phyloP scores from a whole-genome alignment of 2,113 vertebrate species.

The Hippopotamus amphibius region DNA sequence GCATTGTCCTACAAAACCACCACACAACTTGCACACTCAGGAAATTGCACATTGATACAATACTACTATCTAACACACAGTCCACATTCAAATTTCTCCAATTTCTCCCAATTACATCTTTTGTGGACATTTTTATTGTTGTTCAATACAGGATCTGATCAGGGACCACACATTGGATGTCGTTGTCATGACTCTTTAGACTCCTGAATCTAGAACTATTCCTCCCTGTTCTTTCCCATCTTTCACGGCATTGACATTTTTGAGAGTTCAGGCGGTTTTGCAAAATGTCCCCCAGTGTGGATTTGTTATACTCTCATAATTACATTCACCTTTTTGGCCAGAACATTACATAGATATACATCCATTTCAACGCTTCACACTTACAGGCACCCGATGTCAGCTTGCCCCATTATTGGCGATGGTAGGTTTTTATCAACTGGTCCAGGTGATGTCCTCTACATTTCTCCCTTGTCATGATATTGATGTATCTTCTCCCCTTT shows the following conservation, averaged over 20 bases:
- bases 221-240: not conserved
- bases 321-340: not conserved
- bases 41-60: not conserved
- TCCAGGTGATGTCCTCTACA: not conserved
- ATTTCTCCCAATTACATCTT: not conserved
- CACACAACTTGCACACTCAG: not conserved
- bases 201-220: not conserved
- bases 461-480: not conserved
- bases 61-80: not conserved
- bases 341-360: not conserved
- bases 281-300: not conserved
- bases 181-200: not conserved
- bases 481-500: not conserved
- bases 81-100: not conserved
- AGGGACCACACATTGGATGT: rapidly evolving
- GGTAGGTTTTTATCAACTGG: not conserved
- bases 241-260: not conserved
- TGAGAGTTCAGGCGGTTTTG: not conserved
- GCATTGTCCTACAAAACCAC: not conserved
- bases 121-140: not conserved
- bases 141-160: not conserved
- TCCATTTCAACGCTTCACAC: not conserved
- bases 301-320: not conserved
- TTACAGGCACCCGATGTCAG: not conserved
- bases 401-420: not conserved